Percentiles rank a stretch among this genome's conserved stretches.
These are phyloP conservation scores for Ctenopoma kingsleyae DNA, from an alignment of 2,797 vertebrate species.

Conservation along the genomic window DNA sequence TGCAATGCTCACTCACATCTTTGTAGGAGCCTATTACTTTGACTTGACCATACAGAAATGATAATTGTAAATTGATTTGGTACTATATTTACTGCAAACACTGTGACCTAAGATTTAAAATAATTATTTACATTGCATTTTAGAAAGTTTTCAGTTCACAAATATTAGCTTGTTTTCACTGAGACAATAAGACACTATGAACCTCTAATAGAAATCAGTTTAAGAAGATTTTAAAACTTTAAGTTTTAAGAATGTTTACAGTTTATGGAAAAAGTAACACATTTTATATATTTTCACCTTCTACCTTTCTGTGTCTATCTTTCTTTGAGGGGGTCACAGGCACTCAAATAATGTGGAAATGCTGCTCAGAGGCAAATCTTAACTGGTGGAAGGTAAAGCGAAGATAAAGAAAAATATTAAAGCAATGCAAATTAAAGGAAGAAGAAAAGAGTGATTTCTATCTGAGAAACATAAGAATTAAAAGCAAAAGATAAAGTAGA, in stretches of 20 bases:
- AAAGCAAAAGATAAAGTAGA: constrained; percentile 27
- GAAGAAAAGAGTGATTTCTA: not conserved
- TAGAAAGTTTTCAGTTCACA: no score
- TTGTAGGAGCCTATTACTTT: not conserved
- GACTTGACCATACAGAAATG: not conserved
- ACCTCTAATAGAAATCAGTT: not conserved
- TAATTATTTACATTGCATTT: not conserved
- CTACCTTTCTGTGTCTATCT: not conserved
- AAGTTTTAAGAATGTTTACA: not conserved
- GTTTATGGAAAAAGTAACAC: not conserved
- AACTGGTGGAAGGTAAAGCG: constrained; percentile 9
- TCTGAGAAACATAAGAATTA: constrained; percentile 10
- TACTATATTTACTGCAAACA: not conserved
- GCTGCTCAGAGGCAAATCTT: not conserved
- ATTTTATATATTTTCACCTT: not conserved
- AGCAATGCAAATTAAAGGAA: constrained; percentile 22
- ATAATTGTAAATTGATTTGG: not conserved
- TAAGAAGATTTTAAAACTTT: not conserved
- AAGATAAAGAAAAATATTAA: constrained; percentile 26
- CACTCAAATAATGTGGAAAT: not conserved
- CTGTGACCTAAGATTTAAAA: not conserved
- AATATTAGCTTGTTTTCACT: not conserved
- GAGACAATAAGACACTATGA: not conserved
- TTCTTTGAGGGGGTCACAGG: not conserved
- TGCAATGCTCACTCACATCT: not conserved